phyloP scores from a whole-genome alignment of 2,888 invertebrate genomes.

The Flexamia atlantica region DNA sequence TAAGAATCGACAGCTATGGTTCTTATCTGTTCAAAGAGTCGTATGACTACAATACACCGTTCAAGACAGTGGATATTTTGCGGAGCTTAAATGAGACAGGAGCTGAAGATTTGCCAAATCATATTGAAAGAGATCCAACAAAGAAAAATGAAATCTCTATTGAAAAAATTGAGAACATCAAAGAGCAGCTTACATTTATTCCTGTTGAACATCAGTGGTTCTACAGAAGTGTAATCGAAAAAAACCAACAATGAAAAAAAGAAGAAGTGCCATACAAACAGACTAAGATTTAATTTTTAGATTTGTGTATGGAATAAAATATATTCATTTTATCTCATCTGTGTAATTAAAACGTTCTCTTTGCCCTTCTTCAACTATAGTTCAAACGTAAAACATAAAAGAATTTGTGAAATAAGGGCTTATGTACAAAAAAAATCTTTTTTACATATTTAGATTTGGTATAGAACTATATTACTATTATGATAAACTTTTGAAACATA shows the following conservation, averaged over 20 bases:
- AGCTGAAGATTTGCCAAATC: neutral
- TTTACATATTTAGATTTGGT: neutral
- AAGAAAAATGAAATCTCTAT: slow-evolving; percentile 40
- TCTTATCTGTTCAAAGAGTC: slow-evolving; percentile 60
- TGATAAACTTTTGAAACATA: neutral
- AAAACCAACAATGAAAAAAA: slow-evolving; percentile 56
- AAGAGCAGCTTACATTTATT: slow-evolving; percentile 60
- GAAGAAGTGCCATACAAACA: neutral
- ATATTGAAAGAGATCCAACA: slow-evolving; percentile 2
- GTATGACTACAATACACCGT: slow-evolving; percentile 56
- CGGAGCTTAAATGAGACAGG: slow-evolving; percentile 23
- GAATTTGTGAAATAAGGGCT: slow-evolving; percentile 16
- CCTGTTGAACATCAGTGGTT: slow-evolving; percentile 56
- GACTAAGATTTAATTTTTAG: neutral
- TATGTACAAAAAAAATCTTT: slow-evolving; percentile 33
- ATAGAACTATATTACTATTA: too few species aligned
- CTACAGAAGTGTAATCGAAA: slow-evolving; percentile 54
- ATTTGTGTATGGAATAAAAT: neutral
- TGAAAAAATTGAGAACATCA: slow-evolving; percentile 59
- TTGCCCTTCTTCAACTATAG: neutral
- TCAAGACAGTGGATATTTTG: slow-evolving; percentile 62
- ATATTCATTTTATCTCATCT: neutral
- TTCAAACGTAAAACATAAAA: slow-evolving; percentile 30
- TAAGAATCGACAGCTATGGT: slow-evolving; percentile 66
- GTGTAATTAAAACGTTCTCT: neutral